Conservation (phyloP, 2,113 vertebrate species). For the Crotophaga sulcirostris region DNA sequence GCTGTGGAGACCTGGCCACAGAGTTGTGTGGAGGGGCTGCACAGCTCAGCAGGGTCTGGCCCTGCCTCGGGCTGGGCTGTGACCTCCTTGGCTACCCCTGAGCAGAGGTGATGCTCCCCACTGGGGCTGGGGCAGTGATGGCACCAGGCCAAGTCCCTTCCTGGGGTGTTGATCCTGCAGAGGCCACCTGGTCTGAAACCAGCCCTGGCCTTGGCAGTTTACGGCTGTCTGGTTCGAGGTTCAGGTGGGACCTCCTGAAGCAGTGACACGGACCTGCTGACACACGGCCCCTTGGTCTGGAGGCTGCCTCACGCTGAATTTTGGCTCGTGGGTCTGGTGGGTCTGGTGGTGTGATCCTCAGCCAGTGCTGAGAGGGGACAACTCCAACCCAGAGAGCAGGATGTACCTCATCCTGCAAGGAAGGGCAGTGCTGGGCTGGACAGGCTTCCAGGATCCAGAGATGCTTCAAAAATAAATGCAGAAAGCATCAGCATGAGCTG, state of each 20-base stretch:
- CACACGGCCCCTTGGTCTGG: rapidly evolving
- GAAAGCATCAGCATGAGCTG: not conserved
- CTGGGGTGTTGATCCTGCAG: not conserved
- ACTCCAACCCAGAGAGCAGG: not conserved
- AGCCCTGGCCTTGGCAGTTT: not conserved
- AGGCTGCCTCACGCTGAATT: not conserved
- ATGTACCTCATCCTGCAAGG: not conserved
- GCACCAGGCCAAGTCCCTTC: too few relatives aligned
- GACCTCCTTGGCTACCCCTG: not conserved
- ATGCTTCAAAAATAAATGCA: not conserved
- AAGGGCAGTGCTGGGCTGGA: not conserved
- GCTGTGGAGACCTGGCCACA: too few relatives aligned
- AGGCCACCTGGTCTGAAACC: not conserved
- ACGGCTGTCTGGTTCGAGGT: rapidly evolving
- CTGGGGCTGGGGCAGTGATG: rapidly evolving
- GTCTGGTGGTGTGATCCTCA: not conserved
- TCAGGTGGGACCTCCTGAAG: not conserved
- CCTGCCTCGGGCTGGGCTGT: not conserved
- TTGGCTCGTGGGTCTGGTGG: not conserved
- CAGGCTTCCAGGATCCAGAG: not conserved
- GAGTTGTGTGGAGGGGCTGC: not conserved
- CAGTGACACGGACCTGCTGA: rapidly evolving
- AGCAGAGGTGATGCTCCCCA: rapidly evolving
- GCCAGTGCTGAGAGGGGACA: not conserved
- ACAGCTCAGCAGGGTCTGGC: not conserved